These are phyloP conservation scores for Phlogophora meticulosa DNA, from an alignment of 2,888 invertebrate species.

Conservation along the genomic window DNA sequence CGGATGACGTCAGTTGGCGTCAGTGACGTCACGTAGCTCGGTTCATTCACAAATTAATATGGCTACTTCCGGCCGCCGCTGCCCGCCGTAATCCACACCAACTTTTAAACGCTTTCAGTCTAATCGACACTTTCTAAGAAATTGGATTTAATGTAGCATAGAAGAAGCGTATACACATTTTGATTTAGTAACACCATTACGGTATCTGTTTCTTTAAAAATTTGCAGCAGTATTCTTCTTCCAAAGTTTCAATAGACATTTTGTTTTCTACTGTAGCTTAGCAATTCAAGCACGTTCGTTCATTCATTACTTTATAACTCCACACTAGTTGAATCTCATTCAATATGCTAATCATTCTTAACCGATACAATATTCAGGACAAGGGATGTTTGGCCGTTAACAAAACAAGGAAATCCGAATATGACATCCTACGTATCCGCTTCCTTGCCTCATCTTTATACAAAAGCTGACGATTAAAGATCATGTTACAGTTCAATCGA, in stretches of 20 bases:
- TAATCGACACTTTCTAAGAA: conserved; percentile 60
- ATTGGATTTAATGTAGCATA: conserved; percentile 35
- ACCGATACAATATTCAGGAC: conserved; percentile 50
- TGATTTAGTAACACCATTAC: neutral
- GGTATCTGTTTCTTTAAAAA: neutral
- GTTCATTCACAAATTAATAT: conserved; percentile 83
- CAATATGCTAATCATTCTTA: conserved; percentile 16
- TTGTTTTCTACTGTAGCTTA: neutral
- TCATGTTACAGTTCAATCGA: conserved; percentile 15
- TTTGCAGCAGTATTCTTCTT: neutral
- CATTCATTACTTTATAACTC: neutral
- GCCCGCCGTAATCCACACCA: conserved; percentile 73
- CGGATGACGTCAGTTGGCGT: conserved; percentile 77
- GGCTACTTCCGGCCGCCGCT: conserved; percentile 83
- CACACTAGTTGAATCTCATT: conserved; percentile 1
- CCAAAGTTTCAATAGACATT: neutral
- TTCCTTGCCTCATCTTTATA: conserved; percentile 50
- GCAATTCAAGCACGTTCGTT: neutral
- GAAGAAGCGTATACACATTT: conserved; percentile 5
- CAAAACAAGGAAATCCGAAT: conserved; percentile 61
- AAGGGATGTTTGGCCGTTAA: conserved; percentile 59
- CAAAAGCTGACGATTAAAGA: conserved; percentile 20
- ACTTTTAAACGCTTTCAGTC: conserved; percentile 63
- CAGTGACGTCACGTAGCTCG: conserved; percentile 77
- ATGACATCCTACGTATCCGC: conserved; percentile 53